These are phyloP conservation scores for Rosalia funebris DNA, from an alignment of 2,888 invertebrate species.

Conservation along the genomic window DNA sequence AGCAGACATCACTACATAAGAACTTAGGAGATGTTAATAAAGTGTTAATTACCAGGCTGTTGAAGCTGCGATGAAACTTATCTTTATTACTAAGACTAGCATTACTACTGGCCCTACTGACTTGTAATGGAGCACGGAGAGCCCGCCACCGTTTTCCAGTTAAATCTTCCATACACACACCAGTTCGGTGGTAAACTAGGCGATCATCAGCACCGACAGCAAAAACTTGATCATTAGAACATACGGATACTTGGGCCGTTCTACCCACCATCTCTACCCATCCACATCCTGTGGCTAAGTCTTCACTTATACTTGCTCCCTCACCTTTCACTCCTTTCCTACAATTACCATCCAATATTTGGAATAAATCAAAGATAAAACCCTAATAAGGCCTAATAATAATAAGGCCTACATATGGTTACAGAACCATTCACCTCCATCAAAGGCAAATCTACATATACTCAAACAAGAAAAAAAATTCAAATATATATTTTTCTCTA, in stretches of 20 bases:
- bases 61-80: conserved; percentile 72
- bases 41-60: conserved; percentile 65
- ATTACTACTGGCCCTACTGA: conserved; percentile 84
- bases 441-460: no score
- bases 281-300: conserved; percentile 80
- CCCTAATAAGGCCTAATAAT: no score
- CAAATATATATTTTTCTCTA: no score
- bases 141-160: conserved; percentile 90
- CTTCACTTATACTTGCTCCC: conserved; percentile 77
- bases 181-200: conserved; percentile 81
- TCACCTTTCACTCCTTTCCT: conserved; percentile 67
- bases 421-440: no score
- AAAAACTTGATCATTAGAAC: conserved; percentile 87
- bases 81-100: conserved; percentile 69
- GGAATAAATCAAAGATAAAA: no score
- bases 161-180: conserved; percentile 77
- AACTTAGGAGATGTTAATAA: conserved; percentile 17
- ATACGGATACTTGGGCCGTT: conserved; percentile 85
- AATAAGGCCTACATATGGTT: no score
- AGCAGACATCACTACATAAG: no score
- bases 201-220: conserved; percentile 87
- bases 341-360: background rate
- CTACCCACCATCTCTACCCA: conserved; percentile 93
- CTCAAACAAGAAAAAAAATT: no score
- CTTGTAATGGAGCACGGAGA: conserved; percentile 82